Evolutionary conservation across 2,888 invertebrate species (phyloP).

Genomic region (Elgonia sp.): DNA sequence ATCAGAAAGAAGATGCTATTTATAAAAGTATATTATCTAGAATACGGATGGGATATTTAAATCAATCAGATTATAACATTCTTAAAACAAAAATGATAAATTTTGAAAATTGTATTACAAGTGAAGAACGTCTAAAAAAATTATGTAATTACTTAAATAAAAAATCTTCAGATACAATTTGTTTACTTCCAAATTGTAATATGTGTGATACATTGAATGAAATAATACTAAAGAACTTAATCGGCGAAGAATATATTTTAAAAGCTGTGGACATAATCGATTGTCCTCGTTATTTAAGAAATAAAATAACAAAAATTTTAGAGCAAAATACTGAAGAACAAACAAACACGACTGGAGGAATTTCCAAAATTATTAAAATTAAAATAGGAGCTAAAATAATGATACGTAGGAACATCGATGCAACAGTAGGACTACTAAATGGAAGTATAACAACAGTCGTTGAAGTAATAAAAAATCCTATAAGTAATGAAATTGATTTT

Average conservation of each 20-base stretch:
- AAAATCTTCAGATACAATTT: background rate
- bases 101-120: background rate
- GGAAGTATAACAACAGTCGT: constrained; percentile 16
- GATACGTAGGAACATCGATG: constrained; percentile 80
- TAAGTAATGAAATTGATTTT: constrained; percentile 54
- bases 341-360: constrained; percentile 11
- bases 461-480: constrained; percentile 1
- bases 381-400: too few species aligned
- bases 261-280: constrained; percentile 21
- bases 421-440: constrained; percentile 18
- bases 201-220: constrained; percentile 33
- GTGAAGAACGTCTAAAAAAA: constrained; percentile 12
- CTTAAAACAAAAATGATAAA: constrained; percentile 22
- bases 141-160: constrained; percentile 2
- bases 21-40: constrained; percentile 78
- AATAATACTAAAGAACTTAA: background rate
- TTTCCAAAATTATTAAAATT: constrained; percentile 23
- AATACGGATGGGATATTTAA: constrained; percentile 67
- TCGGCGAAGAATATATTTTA: constrained; percentile 13
- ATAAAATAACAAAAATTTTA: constrained; percentile 22
- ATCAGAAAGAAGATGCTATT: constrained; percentile 76
- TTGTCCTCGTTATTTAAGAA: constrained; percentile 28
- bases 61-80: constrained; percentile 36
- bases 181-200: constrained; percentile 39
- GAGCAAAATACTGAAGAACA: background rate